Evolutionary conservation across 2,797 vertebrate genomes (phyloP).

Genomic region (Phyllotis vaccarum): DNA sequence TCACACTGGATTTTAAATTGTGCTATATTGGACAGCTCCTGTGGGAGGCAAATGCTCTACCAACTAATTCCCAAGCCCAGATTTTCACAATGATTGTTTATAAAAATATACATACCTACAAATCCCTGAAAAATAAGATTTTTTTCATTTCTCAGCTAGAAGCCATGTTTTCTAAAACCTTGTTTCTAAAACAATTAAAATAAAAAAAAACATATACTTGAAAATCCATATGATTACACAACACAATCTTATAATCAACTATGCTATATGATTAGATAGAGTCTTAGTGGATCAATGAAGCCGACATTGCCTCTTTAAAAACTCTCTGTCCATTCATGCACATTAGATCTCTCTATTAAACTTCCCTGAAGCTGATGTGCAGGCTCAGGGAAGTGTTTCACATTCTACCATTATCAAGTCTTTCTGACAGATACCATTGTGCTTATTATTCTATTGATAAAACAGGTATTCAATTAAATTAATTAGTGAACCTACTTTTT

Average conservation of each 20-base stretch:
- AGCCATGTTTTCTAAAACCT: not conserved
- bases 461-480: not conserved
- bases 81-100: not conserved
- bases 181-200: not conserved
- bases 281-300: not conserved
- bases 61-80: not conserved
- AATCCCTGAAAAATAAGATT: not conserved
- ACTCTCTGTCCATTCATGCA: not conserved
- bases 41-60: not conserved
- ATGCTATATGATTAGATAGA: not conserved
- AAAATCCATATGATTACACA: not conserved
- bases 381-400: not conserved
- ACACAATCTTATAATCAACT: not conserved
- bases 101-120: not conserved
- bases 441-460: not conserved
- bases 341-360: slow-evolving; percentile 43
- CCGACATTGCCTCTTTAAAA: not conserved
- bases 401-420: not conserved
- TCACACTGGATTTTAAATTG: not conserved
- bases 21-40: not conserved
- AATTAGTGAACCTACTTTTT: not conserved
- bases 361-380: not conserved
- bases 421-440: not conserved
- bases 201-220: not conserved
- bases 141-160: not conserved